These are phyloP conservation scores for Anguilla obscura DNA, from an alignment of 2,797 vertebrate genomes.

Conservation along the genomic window DNA sequence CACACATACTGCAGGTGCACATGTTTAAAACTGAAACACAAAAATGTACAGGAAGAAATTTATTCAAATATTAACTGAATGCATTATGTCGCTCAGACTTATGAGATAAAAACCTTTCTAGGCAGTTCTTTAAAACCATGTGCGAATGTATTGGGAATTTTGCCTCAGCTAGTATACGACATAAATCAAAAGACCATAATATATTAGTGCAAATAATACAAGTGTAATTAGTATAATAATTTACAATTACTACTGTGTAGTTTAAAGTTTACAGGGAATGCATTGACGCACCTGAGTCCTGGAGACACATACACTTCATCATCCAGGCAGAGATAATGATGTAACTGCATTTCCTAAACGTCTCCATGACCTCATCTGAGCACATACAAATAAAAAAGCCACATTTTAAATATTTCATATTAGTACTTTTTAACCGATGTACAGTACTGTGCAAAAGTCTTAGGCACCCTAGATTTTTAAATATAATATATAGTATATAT, in stretches of 20 bases:
- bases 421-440: no score
- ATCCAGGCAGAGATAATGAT: constrained; percentile 46
- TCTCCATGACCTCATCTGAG: constrained; percentile 38
- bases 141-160: neutral
- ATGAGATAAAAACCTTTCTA: neutral
- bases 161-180: neutral
- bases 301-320: constrained; percentile 36
- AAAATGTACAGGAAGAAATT: neutral
- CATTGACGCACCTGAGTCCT: constrained; percentile 47
- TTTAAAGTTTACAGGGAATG: neutral
- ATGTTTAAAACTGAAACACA: neutral
- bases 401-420: no score
- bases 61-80: neutral
- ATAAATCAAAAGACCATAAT: neutral
- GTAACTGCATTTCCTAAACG: constrained; percentile 24
- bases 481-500: no score
- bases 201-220: neutral
- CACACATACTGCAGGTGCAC: neutral
- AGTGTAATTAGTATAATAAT: neutral
- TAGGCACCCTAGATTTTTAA: no score
- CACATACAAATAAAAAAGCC: neutral
- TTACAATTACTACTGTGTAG: neutral
- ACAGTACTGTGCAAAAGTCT: no score
- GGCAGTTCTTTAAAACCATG: neutral
- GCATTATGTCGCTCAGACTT: neutral